phyloP scores from a whole-genome alignment of 2,888 invertebrate genomes.

The Lymantria monacha region DNA sequence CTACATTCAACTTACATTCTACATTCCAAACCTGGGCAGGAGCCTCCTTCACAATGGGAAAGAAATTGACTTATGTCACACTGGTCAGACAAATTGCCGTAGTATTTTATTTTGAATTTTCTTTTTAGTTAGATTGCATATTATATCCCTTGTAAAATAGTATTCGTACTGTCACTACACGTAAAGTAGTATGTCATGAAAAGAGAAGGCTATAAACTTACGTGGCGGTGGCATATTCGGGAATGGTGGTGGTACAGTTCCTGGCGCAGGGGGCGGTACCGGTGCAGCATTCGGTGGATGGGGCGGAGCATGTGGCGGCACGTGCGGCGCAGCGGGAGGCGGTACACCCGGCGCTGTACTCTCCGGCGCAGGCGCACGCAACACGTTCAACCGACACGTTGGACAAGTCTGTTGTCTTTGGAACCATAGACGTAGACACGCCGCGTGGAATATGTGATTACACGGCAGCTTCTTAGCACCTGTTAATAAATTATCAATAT shows the following conservation, averaged over 20 bases:
- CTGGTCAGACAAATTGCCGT: too few relatives aligned
- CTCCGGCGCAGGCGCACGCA: slow-evolving; percentile 75
- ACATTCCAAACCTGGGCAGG: too few relatives aligned
- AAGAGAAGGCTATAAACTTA: too few relatives aligned
- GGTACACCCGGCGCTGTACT: slow-evolving; percentile 32
- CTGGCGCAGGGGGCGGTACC: slow-evolving; percentile 20
- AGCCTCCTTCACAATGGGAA: too few relatives aligned
- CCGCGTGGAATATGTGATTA: slow-evolving; percentile 99
- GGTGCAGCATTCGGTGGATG: slow-evolving; percentile 35
- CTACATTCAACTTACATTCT: too few relatives aligned
- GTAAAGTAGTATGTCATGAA: too few relatives aligned
- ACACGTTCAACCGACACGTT: slow-evolving; percentile 96
- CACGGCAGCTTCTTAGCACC: slow-evolving; percentile 98
- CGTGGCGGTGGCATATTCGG: slow-evolving; percentile 67
- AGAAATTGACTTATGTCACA: too few relatives aligned
- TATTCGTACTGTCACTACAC: too few relatives aligned
- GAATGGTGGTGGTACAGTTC: slow-evolving; percentile 57
- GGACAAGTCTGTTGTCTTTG: slow-evolving; percentile 99
- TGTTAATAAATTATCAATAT: slow-evolving; percentile 35
- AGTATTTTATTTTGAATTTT: too few relatives aligned
- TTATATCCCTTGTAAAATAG: too few relatives aligned
- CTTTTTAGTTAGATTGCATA: too few relatives aligned
- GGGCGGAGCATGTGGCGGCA: slow-evolving; percentile 16
- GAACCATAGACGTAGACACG: slow-evolving; percentile 99
- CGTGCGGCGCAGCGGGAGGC: slow-evolving; percentile 22